A percentile compares a stretch with the other conserved stretches of the same genome.
phyloP scores from a whole-genome alignment of 2,113 vertebrate species.

The Polyodon spathula region DNA sequence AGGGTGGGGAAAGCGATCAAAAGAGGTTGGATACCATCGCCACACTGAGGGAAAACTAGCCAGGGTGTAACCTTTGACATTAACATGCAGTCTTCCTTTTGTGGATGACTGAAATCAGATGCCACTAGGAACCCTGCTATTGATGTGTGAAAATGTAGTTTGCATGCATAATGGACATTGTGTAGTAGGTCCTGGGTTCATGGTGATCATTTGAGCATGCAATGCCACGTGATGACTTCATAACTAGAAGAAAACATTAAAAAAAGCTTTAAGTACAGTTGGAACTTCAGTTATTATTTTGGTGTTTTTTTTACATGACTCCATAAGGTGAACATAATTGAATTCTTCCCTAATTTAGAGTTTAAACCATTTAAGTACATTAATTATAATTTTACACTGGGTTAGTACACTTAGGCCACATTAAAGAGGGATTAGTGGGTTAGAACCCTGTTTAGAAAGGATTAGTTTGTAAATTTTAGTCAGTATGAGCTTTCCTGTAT shows the following conservation, averaged over 20 bases:
- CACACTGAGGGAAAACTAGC: slow-evolving; percentile 48
- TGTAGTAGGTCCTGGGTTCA: background rate
- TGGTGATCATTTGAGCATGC: slow-evolving; percentile 15
- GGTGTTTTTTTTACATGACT: too few relatives aligned
- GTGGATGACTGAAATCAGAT: slow-evolving; percentile 29
- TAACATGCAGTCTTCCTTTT: slow-evolving; percentile 28
- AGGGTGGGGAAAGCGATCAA: slow-evolving; percentile 54
- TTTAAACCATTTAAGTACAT: too few relatives aligned
- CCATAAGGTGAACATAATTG: too few relatives aligned
- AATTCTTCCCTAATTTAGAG: too few relatives aligned
- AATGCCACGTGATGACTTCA: slow-evolving; percentile 31
- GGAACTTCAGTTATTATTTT: too few relatives aligned
- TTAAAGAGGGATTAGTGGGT: too few relatives aligned
- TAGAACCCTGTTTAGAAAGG: too few relatives aligned
- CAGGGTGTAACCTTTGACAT: slow-evolving; percentile 52
- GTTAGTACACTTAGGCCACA: too few relatives aligned
- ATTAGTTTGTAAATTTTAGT: too few relatives aligned
- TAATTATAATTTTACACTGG: too few relatives aligned
- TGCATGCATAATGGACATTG: slow-evolving; percentile 12
- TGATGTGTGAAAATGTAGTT: slow-evolving; percentile 25
- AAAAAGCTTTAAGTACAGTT: too few relatives aligned
- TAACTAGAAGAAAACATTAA: slow-evolving; percentile 2
- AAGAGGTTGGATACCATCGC: slow-evolving; percentile 38
- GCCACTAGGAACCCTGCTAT: slow-evolving; percentile 38
- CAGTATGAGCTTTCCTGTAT: too few relatives aligned